These are phyloP conservation scores for Drosophila borealis DNA, from an alignment of 2,888 invertebrate species.

Conservation along the genomic window DNA sequence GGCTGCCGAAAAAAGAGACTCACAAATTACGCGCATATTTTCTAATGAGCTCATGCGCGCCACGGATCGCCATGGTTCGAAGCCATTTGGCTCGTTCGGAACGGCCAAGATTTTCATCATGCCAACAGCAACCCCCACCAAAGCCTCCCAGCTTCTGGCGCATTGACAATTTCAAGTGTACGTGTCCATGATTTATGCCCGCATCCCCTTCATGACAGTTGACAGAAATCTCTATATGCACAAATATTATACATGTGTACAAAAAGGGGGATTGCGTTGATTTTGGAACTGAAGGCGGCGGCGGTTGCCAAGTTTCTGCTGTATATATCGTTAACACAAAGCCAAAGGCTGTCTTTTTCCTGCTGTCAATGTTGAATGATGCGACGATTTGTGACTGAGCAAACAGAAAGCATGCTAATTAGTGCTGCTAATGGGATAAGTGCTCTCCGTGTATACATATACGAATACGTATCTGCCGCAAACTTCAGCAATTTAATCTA, in stretches of 20 bases:
- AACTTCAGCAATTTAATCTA: not conserved
- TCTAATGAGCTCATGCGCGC: conserved; percentile 78
- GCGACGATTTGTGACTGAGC: conserved; percentile 64
- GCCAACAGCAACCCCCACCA: not conserved
- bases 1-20: conserved; percentile 24
- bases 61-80: conserved; percentile 70
- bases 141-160: conserved; percentile 10
- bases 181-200: conserved; percentile 69
- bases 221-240: conserved; percentile 10
- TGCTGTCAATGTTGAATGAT: conserved; percentile 76
- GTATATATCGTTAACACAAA: conserved; percentile 75
- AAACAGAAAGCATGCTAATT: conserved; percentile 62
- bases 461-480: not conserved
- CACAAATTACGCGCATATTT: conserved; percentile 81
- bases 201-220: conserved; percentile 10
- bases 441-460: conserved; percentile 18
- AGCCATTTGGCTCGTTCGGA: conserved; percentile 47
- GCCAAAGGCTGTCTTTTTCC: conserved; percentile 48
- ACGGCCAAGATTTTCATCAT: conserved; percentile 21
- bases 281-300: conserved; percentile 40
- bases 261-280: conserved; percentile 11
- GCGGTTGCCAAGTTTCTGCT: conserved; percentile 50
- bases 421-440: conserved; percentile 63
- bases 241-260: not conserved
- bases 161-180: conserved; percentile 50